phyloP scores from a whole-genome alignment of 2,888 invertebrate genomes.

The Gymnosoma rotundatum region DNA sequence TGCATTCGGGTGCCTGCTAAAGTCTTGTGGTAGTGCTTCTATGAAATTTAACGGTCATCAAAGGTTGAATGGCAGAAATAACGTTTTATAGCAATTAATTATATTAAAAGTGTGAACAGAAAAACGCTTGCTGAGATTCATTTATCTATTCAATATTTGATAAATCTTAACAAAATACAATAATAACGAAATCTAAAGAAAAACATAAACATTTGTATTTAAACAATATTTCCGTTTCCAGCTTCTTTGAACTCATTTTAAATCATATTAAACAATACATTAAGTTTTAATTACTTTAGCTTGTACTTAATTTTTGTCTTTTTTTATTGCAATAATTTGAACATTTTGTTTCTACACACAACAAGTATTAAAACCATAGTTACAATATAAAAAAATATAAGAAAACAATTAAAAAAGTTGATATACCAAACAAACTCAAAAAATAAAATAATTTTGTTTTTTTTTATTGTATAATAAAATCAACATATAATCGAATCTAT shows the following conservation, averaged over 20 bases:
- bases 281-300: constrained; percentile 48
- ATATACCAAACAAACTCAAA: background rate
- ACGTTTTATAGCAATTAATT: no score
- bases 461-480: constrained; percentile 14
- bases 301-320: constrained; percentile 61
- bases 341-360: background rate
- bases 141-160: no score
- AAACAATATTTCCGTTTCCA: background rate
- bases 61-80: no score
- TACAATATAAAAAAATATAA: background rate
- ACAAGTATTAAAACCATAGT: constrained; percentile 8
- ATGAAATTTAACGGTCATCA: no score
- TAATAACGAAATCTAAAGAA: background rate
- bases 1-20: no score
- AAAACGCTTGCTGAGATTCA: no score
- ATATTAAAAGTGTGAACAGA: no score
- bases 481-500: background rate
- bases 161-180: no score
- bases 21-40: no score
- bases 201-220: background rate
- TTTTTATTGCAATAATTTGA: background rate
- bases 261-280: background rate
- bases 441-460: background rate
- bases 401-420: background rate
- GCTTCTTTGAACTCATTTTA: constrained; percentile 1